These are phyloP conservation scores for Antechinus flavipes DNA, from an alignment of 2,113 vertebrate genomes.

Conservation along the genomic window DNA sequence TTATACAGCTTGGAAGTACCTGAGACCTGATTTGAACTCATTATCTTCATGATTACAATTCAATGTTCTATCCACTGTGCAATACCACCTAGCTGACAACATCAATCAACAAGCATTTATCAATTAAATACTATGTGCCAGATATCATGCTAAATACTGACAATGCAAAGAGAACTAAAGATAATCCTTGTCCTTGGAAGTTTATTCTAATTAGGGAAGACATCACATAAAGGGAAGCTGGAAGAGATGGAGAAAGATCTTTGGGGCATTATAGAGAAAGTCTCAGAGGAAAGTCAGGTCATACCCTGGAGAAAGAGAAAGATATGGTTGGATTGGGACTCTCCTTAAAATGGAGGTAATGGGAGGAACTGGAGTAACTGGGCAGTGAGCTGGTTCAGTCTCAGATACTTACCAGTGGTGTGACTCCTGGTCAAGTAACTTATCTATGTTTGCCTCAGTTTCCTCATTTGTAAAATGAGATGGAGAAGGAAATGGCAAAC, in stretches of 20 bases:
- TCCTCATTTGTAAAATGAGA: neutral
- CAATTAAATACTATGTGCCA: neutral
- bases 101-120: neutral
- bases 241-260: neutral
- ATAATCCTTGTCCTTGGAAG: neutral
- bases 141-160: neutral
- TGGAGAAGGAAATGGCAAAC: neutral
- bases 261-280: neutral
- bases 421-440: too few species aligned
- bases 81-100: neutral
- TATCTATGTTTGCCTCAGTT: neutral
- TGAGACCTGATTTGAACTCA: neutral
- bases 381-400: neutral
- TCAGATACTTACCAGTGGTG: neutral
- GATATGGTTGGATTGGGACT: neutral
- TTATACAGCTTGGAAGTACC: neutral
- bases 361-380: neutral
- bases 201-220: neutral
- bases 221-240: neutral
- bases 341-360: neutral
- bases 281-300: neutral
- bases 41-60: neutral
- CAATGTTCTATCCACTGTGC: neutral
- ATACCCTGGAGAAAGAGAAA: neutral
- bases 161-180: neutral